Conservation (phyloP, 1,140 invertebrate species). For the Pseudobourletiella spinata region DNA sequence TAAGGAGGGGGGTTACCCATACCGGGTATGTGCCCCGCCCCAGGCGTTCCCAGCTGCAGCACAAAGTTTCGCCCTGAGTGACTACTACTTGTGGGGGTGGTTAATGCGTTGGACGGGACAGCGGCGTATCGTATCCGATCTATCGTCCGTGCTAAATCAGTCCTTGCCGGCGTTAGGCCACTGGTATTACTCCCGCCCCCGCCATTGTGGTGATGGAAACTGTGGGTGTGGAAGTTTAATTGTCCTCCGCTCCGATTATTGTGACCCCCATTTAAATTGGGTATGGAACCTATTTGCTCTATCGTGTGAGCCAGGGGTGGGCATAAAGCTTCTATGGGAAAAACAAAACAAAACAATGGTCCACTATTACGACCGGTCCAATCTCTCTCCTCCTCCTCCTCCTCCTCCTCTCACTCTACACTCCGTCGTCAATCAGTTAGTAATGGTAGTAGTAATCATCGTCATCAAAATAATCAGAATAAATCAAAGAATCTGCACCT, state of each 20-base stretch:
- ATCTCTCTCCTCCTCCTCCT: too few species aligned
- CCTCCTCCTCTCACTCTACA: too few species aligned
- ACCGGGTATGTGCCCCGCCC: conserved; percentile 24
- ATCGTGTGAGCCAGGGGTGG: conserved; percentile 33
- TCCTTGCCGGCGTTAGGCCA: conserved; percentile 19
- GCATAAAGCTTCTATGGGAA: conserved; percentile 24
- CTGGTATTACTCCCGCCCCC: conserved; percentile 16
- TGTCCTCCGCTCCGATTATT: conserved; percentile 17
- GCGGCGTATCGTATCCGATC: conserved; percentile 34
- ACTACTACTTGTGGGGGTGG: conserved; percentile 25
- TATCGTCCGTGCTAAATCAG: conserved; percentile 32
- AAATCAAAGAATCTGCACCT: conserved; percentile 23
- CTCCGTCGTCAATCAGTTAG: too few species aligned
- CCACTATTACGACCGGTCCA: too few species aligned
- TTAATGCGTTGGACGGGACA: conserved; percentile 28
- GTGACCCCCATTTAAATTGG: conserved; percentile 31
- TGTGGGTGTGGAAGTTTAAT: conserved; percentile 32
- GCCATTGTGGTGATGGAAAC: conserved; percentile 24
- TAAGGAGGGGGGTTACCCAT: conserved; percentile 35
- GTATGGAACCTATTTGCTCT: conserved; percentile 36
- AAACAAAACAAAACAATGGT: conserved; percentile 10
- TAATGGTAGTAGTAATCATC: too few species aligned
- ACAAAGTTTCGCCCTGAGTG: conserved; percentile 35
- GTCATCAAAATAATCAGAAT: too few species aligned
- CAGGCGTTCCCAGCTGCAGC: conserved; percentile 28